phyloP scores from a whole-genome alignment of 1,140 invertebrate species.

The Subanguina moxae region DNA sequence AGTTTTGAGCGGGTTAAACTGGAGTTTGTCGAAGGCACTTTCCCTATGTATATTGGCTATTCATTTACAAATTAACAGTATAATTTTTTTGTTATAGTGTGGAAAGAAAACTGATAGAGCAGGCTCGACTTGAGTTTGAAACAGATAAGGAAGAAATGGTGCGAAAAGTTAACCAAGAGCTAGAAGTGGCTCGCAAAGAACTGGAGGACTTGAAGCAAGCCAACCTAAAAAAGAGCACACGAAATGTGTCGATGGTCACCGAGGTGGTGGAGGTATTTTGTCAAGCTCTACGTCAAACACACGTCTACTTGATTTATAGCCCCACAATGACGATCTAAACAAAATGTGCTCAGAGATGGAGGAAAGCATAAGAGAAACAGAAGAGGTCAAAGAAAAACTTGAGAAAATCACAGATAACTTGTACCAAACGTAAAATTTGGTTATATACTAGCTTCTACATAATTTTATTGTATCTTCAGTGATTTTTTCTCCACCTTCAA shows the following conservation, averaged over 20 bases:
- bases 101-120: not conserved
- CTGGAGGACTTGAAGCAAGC: not conserved
- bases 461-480: not conserved
- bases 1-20: not conserved
- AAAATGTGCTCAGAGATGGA: not conserved
- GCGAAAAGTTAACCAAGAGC: constrained; percentile 1
- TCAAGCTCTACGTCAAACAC: too few species aligned
- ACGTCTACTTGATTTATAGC: too few species aligned
- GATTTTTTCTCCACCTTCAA: not conserved
- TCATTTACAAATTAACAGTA: not conserved
- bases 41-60: not conserved
- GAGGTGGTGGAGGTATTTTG: too few species aligned
- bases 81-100: not conserved
- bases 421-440: not conserved
- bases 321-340: not conserved
- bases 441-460: not conserved
- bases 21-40: constrained; percentile 1
- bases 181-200: not conserved
- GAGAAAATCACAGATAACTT: not conserved
- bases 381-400: constrained; percentile 2
- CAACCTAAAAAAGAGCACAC: too few species aligned
- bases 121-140: not conserved
- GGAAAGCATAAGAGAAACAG: not conserved
- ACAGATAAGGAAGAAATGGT: not conserved
- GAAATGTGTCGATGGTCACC: too few species aligned